Percentiles rank a stretch among this genome's conserved stretches.
Conservation (phyloP, 2,113 vertebrate genomes). For the Callospermophilus lateralis region DNA sequence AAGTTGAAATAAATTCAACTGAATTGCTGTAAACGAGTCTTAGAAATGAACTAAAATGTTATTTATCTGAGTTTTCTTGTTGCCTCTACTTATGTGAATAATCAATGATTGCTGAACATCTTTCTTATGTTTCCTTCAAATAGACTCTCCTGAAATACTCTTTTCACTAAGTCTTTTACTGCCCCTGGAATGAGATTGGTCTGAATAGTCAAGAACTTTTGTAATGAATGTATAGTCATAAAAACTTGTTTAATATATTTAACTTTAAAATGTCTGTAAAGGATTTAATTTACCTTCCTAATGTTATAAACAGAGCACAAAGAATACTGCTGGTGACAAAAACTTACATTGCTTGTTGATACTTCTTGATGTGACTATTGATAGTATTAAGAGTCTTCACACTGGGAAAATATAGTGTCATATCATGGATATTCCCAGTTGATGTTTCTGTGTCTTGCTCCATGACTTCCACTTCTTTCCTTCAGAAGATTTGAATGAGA, state of each 20-base stretch:
- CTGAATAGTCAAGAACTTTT: constrained; percentile 31
- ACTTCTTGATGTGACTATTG: neutral
- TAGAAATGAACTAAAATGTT: constrained; percentile 50
- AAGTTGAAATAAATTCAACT: constrained; percentile 48
- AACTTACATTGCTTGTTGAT: neutral
- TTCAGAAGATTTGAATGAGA: constrained; percentile 20
- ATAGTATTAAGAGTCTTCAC: neutral
- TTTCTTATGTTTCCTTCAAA: constrained; percentile 46
- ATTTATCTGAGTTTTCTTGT: constrained; percentile 48
- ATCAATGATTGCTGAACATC: neutral
- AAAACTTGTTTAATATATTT: constrained; percentile 48
- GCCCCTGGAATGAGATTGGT: constrained; percentile 36
- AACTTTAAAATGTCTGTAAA: constrained; percentile 33
- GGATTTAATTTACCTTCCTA: constrained; percentile 30
- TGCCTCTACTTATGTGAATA: neutral
- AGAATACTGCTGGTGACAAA: neutral
- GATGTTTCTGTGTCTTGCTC: neutral
- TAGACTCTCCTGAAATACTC: neutral
- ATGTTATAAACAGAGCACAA: constrained; percentile 29
- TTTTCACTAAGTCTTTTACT: constrained; percentile 47
- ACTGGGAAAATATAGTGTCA: constrained; percentile 1
- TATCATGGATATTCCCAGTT: neutral
- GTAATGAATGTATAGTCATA: constrained; percentile 4
- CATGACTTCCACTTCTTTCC: neutral
- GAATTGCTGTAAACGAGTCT: constrained; percentile 22